Percentiles rank a stretch among this genome's conserved stretches.
Evolutionary conservation across 2,113 vertebrate species (phyloP).

Genomic region (Hypanus sabinus): DNA sequence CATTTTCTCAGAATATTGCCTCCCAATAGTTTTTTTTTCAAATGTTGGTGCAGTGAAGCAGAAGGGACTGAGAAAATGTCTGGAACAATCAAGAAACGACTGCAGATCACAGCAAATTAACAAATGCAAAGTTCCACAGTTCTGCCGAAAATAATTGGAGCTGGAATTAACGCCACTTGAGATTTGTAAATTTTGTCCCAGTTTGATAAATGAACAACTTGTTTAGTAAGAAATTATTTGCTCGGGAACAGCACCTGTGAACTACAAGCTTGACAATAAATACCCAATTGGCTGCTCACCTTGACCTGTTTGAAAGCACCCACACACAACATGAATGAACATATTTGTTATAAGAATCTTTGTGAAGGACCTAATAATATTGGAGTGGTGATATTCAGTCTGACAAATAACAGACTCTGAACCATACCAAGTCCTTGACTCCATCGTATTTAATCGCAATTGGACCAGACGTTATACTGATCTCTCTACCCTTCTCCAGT

Average conservation of each 20-base stretch:
- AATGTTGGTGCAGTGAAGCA: constrained; percentile 16
- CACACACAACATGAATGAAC: neutral
- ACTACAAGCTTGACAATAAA: neutral
- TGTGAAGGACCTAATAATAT: neutral
- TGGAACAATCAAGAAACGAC: neutral
- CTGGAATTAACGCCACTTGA: neutral
- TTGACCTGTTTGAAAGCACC: neutral
- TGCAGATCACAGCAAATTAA: neutral
- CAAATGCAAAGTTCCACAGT: neutral
- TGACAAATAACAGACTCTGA: neutral
- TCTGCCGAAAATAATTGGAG: neutral
- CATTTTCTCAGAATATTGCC: neutral
- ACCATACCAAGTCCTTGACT: neutral
- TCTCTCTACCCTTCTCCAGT: neutral
- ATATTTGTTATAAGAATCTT: neutral
- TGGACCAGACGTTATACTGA: neutral
- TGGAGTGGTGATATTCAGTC: neutral
- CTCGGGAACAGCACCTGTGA: neutral
- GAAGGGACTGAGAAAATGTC: neutral
- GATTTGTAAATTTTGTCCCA: neutral
- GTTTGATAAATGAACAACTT: neutral
- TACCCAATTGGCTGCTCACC: neutral
- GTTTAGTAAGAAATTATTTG: neutral
- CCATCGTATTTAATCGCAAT: no score
- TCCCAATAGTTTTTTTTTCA: neutral